phyloP scores from a whole-genome alignment of 2,113 vertebrate genomes.

The Eulacestoma nigropectus region DNA sequence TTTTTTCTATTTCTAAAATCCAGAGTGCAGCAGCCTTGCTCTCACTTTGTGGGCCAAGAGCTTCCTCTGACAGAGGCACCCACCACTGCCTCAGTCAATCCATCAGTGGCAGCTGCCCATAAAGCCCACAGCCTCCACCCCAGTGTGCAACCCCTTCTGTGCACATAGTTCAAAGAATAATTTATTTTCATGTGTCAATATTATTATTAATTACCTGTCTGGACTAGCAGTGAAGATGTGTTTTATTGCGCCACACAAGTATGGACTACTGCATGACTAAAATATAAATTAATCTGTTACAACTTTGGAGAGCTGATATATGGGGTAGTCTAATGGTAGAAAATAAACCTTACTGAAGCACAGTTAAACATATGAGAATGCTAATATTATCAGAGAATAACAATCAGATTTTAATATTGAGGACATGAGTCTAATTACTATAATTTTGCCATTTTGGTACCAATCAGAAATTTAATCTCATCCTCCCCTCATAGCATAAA shows the following conservation, averaged over 20 bases:
- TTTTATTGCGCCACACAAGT: conserved; percentile 30
- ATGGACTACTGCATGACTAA: neutral
- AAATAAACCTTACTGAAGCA: conserved; percentile 55
- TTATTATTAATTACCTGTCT: conserved; percentile 39
- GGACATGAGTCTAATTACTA: conserved; percentile 25
- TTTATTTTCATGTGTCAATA: conserved; percentile 5
- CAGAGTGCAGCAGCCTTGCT: neutral
- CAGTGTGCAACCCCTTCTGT: neutral
- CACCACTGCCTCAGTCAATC: neutral
- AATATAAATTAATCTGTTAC: conserved; percentile 38
- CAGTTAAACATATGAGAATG: conserved; percentile 7
- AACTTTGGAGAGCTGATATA: neutral
- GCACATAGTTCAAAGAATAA: neutral
- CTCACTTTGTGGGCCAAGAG: neutral
- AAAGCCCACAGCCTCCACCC: neutral
- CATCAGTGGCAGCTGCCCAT: neutral
- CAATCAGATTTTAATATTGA: conserved; percentile 38
- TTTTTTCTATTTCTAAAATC: neutral
- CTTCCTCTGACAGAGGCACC: neutral
- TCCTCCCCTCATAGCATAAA: neutral
- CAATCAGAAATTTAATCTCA: neutral
- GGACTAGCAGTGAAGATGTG: conserved; percentile 8
- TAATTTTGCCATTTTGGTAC: conserved; percentile 26
- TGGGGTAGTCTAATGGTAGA: neutral
- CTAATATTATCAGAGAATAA: conserved; percentile 35